Evolutionary conservation across 2,888 invertebrate genomes (phyloP).

Genomic region (Tipula confusa): DNA sequence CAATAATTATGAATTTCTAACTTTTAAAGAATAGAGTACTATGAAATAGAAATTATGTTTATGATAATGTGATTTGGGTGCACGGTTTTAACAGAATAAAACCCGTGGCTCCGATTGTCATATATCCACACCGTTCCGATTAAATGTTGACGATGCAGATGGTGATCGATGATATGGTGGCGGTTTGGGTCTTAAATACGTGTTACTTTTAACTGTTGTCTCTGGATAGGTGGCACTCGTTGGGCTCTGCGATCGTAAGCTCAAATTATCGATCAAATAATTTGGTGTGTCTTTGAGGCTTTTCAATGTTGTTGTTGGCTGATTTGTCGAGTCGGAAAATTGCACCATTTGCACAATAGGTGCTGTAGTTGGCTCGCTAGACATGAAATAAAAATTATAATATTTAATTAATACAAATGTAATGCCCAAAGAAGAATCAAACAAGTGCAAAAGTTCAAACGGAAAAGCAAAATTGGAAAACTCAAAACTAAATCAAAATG

Average conservation of each 20-base stretch:
- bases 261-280: conserved; percentile 46
- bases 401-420: background rate
- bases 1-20: too few species aligned
- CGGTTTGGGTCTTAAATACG: conserved; percentile 48
- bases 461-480: background rate
- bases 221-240: conserved; percentile 55
- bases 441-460: background rate
- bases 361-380: background rate
- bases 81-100: conserved; percentile 45
- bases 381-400: background rate
- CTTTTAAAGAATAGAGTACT: too few species aligned
- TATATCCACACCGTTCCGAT: conserved; percentile 46
- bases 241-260: conserved; percentile 51
- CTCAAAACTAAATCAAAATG: conserved; percentile 8
- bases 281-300: conserved; percentile 55
- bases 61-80: too few species aligned
- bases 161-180: conserved; percentile 45
- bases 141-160: conserved; percentile 40
- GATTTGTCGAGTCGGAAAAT: conserved; percentile 55
- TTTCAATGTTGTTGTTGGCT: conserved; percentile 57
- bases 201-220: conserved; percentile 51
- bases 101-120: conserved; percentile 50
- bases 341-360: conserved; percentile 58
- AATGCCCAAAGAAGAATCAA: background rate
- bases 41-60: too few species aligned